A percentile compares a stretch with the other conserved stretches of the same genome.
Conservation (phyloP, 2,888 invertebrate species). For the Neocrepidodera transversa region DNA sequence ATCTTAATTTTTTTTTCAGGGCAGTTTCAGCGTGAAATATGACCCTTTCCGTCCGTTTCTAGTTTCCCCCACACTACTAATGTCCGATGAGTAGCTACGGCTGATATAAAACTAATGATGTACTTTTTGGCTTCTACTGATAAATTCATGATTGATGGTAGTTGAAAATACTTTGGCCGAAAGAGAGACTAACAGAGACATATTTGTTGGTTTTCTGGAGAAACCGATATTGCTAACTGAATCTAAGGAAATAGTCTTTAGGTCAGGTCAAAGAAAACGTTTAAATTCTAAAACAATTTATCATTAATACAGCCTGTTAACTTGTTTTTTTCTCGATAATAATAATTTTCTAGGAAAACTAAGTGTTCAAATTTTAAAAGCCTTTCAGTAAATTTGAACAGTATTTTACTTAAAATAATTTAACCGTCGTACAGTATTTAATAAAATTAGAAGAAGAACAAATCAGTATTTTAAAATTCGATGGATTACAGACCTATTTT, state of each 20-base stretch:
- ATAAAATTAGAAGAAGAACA: no score
- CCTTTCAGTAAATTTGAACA: no score
- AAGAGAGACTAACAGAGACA: conserved; percentile 40
- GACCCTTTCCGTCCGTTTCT: conserved; percentile 43
- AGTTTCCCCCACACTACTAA: conserved; percentile 44
- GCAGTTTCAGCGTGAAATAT: conserved; percentile 45
- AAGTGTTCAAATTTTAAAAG: no score
- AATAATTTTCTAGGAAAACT: no score
- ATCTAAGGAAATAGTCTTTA: neutral
- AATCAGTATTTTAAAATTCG: no score
- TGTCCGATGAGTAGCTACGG: conserved; percentile 50
- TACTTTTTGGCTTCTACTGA: conserved; percentile 55
- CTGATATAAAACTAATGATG: conserved; percentile 59
- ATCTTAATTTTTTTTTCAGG: conserved; percentile 27
- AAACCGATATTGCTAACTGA: neutral
- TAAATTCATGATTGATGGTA: conserved; percentile 56
- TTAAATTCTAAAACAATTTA: no score
- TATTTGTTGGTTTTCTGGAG: conserved; percentile 35
- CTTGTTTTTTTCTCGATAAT: no score
- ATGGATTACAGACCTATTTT: no score
- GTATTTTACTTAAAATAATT: no score
- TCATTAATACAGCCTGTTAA: no score
- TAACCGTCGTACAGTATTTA: no score
- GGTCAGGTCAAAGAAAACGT: neutral
- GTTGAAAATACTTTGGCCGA: conserved; percentile 35